phyloP scores from a whole-genome alignment of 2,888 invertebrate species.

The Eilema griseolum region DNA sequence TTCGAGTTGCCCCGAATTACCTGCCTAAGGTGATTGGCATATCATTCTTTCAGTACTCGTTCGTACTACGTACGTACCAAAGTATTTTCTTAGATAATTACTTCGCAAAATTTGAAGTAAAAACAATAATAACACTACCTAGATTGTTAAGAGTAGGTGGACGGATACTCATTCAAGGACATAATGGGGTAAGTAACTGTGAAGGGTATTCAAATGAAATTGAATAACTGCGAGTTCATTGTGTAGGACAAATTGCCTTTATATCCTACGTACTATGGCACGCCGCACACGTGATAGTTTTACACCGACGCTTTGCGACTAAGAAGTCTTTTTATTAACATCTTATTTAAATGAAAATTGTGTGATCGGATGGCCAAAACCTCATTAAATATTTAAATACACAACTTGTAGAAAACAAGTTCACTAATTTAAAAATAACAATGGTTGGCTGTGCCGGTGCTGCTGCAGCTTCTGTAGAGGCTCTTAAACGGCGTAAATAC shows the following conservation, averaged over 20 bases:
- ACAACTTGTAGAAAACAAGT: too few relatives aligned
- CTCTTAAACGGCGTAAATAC: too few relatives aligned
- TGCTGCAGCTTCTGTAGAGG: too few relatives aligned
- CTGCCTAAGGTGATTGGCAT: too few relatives aligned
- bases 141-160: background rate
- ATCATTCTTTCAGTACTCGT: background rate
- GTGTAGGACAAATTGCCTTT: constrained; percentile 58
- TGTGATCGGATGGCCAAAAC: too few relatives aligned
- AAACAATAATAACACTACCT: background rate
- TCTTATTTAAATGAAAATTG: background rate
- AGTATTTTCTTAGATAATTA: background rate
- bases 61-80: too few relatives aligned
- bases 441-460: too few relatives aligned
- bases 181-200: constrained; percentile 30
- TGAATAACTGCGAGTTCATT: constrained; percentile 49
- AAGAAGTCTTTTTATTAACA: too few relatives aligned
- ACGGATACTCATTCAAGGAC: constrained; percentile 40
- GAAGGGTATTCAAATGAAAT: constrained; percentile 44
- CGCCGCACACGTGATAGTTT: background rate
- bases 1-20: background rate
- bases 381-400: too few relatives aligned
- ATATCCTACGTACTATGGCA: constrained; percentile 52
- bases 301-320: background rate
- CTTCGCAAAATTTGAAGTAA: background rate
- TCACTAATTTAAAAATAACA: too few relatives aligned